Base-by-base conservation (phyloP, 2,113 vertebrate genomes). In the Dasyornis broadbenti region DNA sequence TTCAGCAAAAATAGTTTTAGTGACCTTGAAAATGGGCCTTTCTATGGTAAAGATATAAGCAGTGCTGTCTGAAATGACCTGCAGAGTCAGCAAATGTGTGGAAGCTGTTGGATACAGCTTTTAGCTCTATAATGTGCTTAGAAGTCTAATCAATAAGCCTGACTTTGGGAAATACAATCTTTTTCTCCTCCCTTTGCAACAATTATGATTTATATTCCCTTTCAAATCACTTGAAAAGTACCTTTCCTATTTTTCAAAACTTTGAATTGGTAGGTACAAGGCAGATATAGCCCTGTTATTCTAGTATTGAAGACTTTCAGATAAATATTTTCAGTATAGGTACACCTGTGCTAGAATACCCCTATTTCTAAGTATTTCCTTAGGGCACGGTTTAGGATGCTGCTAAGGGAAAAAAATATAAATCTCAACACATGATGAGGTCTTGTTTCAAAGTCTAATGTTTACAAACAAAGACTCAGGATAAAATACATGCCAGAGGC, bases 121-220 rank as follows among this genome's bases (percentile, higher is more conserved):
- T 97, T 91, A 94, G 90, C 59, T 95, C 92, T 95, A 95, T 94
- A 96, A 95, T 91, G 77, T 85, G 83, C 91, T 96, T 95, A 95
- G 70, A 92, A 69, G 33, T 56, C 75, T 92, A 89, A 97, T 97
- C 98, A 92, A 97, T 98, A 97, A 95, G 80, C 60, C 94, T 97
- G 96, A 96, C 94, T 97, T 94, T 37, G 72, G 96, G 92, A 97
- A 97, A 97, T 93, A 53, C 21, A 96, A 82, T 39, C 57, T 68
- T 89, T 92, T 96, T 52, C 47, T 61, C 17, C 37, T 96, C 57
- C 14, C 39, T 94, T 93, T 61, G 50, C 59, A 80, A 88, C 56
- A 79, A 89, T 95, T 95, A 78, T 90, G 56, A 93, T 60, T 84
- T 95, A 87, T 79, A 69, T 64, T 82, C 56, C 61, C 35, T 95